These are phyloP conservation scores for Ophion obscuratus DNA, from an alignment of 2,888 invertebrate species.

Conservation along the genomic window DNA sequence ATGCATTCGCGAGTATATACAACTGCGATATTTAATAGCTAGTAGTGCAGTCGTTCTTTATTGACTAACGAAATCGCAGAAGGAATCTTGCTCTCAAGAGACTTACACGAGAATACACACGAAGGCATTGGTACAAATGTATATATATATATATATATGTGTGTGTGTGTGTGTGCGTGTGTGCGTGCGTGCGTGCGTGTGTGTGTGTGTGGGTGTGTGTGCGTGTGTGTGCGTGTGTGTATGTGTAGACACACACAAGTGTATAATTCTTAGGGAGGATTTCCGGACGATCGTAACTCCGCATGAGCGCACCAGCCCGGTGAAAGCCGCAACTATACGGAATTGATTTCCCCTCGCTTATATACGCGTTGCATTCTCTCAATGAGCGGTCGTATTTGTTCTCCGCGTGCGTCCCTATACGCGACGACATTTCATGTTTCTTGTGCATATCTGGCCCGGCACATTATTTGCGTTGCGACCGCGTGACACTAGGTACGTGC, in stretches of 20 bases:
- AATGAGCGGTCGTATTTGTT: slow-evolving; percentile 23
- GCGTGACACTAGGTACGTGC: not conserved
- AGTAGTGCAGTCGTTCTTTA: slow-evolving; percentile 61
- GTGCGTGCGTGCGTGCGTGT: no score
- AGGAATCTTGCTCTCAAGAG: slow-evolving; percentile 63
- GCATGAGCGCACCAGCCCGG: slow-evolving; percentile 65
- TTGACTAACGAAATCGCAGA: slow-evolving; percentile 65
- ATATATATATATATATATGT: no score
- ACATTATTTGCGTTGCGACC: slow-evolving; percentile 13
- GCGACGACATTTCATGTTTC: slow-evolving; percentile 59
- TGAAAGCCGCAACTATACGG: slow-evolving; percentile 75
- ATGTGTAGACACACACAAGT: not conserved
- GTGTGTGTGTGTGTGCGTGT: no score
- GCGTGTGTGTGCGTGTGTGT: no score
- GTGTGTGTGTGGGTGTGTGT: no score
- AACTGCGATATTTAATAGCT: slow-evolving; percentile 58
- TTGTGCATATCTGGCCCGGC: not conserved
- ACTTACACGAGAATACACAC: slow-evolving; percentile 28
- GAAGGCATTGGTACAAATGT: not conserved
- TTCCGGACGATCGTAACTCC: slow-evolving; percentile 75
- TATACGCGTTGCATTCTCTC: slow-evolving; percentile 35
- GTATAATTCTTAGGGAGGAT: slow-evolving; percentile 65
- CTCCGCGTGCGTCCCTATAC: slow-evolving; percentile 39
- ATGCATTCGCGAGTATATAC: slow-evolving; percentile 8
- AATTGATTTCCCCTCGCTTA: slow-evolving; percentile 76